phyloP scores from a whole-genome alignment of 2,888 invertebrate genomes.

The Cerastis leucographa region DNA sequence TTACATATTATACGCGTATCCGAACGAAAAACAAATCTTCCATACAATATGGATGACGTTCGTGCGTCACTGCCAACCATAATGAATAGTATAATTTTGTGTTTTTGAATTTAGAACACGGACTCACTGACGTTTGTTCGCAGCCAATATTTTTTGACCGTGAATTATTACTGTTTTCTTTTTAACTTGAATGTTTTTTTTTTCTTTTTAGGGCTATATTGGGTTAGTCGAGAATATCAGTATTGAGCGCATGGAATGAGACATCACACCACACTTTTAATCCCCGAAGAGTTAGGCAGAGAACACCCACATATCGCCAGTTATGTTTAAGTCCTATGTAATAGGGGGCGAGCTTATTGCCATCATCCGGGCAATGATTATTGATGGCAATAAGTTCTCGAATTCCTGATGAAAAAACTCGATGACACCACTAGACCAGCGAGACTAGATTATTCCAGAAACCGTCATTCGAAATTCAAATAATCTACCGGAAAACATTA shows the following conservation, averaged over 20 bases:
- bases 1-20: slow-evolving; percentile 33
- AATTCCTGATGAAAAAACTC: background rate
- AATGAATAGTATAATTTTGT: slow-evolving; percentile 53
- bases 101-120: slow-evolving; percentile 56
- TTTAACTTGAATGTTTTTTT: slow-evolving; percentile 5
- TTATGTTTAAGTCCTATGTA: too few species aligned
- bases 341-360: background rate
- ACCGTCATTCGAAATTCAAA: background rate
- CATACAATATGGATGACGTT: slow-evolving; percentile 48
- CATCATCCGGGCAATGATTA: background rate
- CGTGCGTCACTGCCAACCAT: slow-evolving; percentile 45
- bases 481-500: background rate
- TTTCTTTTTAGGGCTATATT: slow-evolving; percentile 1
- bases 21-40: slow-evolving; percentile 38
- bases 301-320: too few species aligned
- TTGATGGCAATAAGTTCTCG: too few species aligned
- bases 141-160: slow-evolving; percentile 54
- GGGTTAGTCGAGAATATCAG: background rate
- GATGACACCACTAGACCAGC: background rate
- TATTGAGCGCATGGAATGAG: background rate
- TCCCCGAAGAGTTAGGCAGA: too few species aligned
- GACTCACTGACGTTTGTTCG: slow-evolving; percentile 48
- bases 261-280: too few species aligned
- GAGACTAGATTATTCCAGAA: background rate
- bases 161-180: slow-evolving; percentile 43